Percentiles rank a stretch among this genome's conserved stretches.
These are phyloP conservation scores for Formica exsecta DNA, from an alignment of 1,140 invertebrate species.

Conservation along the genomic window DNA sequence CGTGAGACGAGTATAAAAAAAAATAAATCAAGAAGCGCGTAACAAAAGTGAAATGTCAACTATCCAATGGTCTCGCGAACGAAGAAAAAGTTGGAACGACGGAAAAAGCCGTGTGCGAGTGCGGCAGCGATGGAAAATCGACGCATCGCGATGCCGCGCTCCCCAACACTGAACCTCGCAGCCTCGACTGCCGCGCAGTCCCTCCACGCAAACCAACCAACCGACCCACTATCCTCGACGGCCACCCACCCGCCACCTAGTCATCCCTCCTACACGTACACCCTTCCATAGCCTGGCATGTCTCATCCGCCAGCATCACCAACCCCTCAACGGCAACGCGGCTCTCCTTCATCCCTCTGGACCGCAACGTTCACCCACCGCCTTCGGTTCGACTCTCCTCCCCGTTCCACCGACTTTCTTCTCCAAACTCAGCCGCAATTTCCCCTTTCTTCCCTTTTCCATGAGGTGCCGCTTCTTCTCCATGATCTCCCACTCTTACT, in stretches of 20 bases:
- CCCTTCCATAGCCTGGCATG: conserved; percentile 69
- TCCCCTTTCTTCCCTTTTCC: conserved; percentile 44
- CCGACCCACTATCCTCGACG: conserved; percentile 80
- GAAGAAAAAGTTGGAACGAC: conserved; percentile 64
- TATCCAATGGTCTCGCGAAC: conserved; percentile 43
- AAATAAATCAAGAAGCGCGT: background rate
- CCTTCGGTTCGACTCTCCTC: conserved; percentile 62
- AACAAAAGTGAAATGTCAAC: conserved; percentile 28
- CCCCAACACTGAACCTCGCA: conserved; percentile 84
- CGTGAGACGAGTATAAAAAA: background rate
- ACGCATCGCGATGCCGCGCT: conserved; percentile 85
- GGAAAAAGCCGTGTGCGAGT: conserved; percentile 74
- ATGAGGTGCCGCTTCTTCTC: conserved; percentile 57
- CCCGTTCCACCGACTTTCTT: conserved; percentile 60
- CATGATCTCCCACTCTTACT: conserved; percentile 56
- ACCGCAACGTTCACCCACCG: conserved; percentile 81
- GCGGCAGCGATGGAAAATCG: conserved; percentile 79
- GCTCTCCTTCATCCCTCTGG: conserved; percentile 76
- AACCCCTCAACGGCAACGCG: conserved; percentile 59
- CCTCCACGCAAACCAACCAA: conserved; percentile 82
- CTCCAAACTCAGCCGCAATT: conserved; percentile 49
- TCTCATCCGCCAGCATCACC: conserved; percentile 68
- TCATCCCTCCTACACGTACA: conserved; percentile 65
- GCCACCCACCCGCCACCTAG: conserved; percentile 75
- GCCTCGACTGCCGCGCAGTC: conserved; percentile 84